Evolutionary conservation across 2,113 vertebrate species (phyloP).

Genomic region (Gallinago media): DNA sequence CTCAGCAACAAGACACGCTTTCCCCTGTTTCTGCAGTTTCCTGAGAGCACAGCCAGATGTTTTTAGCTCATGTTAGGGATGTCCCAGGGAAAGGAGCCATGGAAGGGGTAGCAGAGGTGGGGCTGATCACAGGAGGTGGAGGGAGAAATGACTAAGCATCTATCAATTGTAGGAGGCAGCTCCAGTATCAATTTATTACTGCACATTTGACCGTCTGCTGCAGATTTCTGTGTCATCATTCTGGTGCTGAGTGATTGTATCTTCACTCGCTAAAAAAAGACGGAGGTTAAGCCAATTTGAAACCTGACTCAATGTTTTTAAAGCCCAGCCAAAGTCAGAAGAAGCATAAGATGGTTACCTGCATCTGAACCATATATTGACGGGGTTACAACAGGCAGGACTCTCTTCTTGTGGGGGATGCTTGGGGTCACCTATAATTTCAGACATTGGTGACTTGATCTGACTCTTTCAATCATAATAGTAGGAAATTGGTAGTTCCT

Average conservation of each 20-base stretch:
- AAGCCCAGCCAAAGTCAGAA: not conserved
- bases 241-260: not conserved
- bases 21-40: not conserved
- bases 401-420: not conserved
- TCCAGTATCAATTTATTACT: slow-evolving; percentile 3
- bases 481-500: not conserved
- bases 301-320: slow-evolving; percentile 31
- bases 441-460: not conserved
- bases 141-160: not conserved
- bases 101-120: not conserved
- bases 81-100: not conserved
- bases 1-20: not conserved
- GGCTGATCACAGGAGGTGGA: not conserved
- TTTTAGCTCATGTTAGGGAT: not conserved
- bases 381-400: not conserved
- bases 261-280: not conserved
- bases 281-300: not conserved
- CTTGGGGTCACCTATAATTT: not conserved
- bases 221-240: slow-evolving; percentile 6
- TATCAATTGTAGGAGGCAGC: not conserved
- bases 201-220: not conserved
- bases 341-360: not conserved
- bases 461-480: not conserved
- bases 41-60: not conserved
- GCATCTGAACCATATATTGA: not conserved